Evolutionary conservation across 2,797 vertebrate species (phyloP).

Genomic region (Chanos chanos): DNA sequence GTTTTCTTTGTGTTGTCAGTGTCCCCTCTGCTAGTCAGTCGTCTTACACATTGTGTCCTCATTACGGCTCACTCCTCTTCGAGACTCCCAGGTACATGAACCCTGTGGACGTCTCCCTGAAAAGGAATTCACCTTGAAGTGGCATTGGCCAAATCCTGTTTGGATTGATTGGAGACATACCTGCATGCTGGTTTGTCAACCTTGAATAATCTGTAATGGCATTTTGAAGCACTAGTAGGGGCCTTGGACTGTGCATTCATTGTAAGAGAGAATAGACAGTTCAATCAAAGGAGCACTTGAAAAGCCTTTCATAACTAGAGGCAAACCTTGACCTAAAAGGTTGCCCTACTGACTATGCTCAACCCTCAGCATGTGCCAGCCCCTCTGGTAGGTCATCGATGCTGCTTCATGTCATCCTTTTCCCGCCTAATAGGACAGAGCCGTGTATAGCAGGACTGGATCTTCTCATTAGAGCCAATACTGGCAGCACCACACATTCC

Average conservation of each 20-base stretch:
- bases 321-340: slow-evolving; percentile 70
- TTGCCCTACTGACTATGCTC: slow-evolving; percentile 58
- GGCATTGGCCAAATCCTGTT: slow-evolving; percentile 61
- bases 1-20: too few relatives aligned
- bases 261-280: slow-evolving; percentile 67
- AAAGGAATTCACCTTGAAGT: slow-evolving; percentile 62
- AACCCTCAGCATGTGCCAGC: slow-evolving; percentile 42
- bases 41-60: too few relatives aligned
- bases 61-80: too few relatives aligned
- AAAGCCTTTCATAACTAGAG: slow-evolving; percentile 62
- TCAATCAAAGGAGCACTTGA: slow-evolving; percentile 72
- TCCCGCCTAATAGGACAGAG: background rate
- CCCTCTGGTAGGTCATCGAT: too few relatives aligned
- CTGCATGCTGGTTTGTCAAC: slow-evolving; percentile 63
- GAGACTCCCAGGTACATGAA: too few relatives aligned
- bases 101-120: too few relatives aligned
- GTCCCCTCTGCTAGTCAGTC: too few relatives aligned
- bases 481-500: slow-evolving; percentile 14
- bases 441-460: slow-evolving; percentile 22
- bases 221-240: slow-evolving; percentile 52
- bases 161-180: slow-evolving; percentile 67
- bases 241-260: slow-evolving; percentile 65
- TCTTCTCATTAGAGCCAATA: slow-evolving; percentile 22
- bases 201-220: slow-evolving; percentile 73
- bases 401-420: too few relatives aligned